Evolutionary conservation across 53 echinoderm and acorn worm genomes (phyloP), one percentile per base, ranked within the genome.

Genomic region (Paelopatides confundens): DNA sequence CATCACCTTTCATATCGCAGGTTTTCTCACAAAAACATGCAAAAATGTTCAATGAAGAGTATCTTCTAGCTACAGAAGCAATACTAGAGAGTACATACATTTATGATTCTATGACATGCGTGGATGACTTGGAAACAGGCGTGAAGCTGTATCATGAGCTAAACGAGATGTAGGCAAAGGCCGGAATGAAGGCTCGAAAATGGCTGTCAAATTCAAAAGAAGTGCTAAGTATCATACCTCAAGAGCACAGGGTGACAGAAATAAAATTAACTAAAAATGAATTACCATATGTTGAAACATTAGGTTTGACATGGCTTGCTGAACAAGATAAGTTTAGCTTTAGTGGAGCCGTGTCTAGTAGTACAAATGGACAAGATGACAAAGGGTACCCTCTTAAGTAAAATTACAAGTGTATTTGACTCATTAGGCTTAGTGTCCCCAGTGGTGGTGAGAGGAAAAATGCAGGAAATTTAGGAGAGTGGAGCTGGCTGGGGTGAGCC

Each of bases 271-370:
- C 40, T 40, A 10, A 40, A 40, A 40, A 40, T 40, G 40, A 40
- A 10, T 40, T 40, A 40, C 40, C 91, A 9, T 52, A 5, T 9
- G 89, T 91, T 31, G 82, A 76, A 82, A 89, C 90, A 2, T 71
- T 95, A 14, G 91, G 95, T 0, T 65, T 91, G 23, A 89, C 91
- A 34, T 95, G 93, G 95, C 82, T 88, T 40, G 6, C 40, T 40
- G 40, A 40, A 40, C 3, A 39, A 7, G 39, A 39, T 3, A 39
- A 5, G 39, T 39, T 39, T 39, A 39, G 4, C 39, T 39, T 39
- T 1, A 40, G 40, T 67, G 33, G 30, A 29, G 1, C 40, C 40
- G 10, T 39, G 35, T n/a, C n/a, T n/a, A n/a, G n/a, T n/a, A n/a
- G n/a, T n/a, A n/a, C n/a, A n/a, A n/a, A n/a, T n/a, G n/a, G n/a